Percentiles rank a stretch among this genome's conserved stretches.
phyloP scores from a whole-genome alignment of 1,140 invertebrate genomes.

The Drosophila bipectinata region DNA sequence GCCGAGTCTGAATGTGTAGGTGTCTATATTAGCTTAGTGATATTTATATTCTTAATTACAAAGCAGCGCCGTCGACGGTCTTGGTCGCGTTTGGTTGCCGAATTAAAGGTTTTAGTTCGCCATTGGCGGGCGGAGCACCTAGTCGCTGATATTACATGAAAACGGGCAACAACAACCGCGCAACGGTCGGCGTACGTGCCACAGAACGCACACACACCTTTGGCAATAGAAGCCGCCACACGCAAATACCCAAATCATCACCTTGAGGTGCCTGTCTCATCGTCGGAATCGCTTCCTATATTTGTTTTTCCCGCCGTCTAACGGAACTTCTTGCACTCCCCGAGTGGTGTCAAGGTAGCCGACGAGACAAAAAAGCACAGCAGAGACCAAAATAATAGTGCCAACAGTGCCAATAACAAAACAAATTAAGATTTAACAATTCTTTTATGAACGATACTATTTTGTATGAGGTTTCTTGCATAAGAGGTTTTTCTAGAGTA shows the following conservation, averaged over 20 bases:
- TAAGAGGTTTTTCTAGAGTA: no score
- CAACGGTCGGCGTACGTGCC: constrained; percentile 39
- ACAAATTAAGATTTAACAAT: no score
- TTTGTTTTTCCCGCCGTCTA: constrained; percentile 21
- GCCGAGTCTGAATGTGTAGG: constrained; percentile 22
- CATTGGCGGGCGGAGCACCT: constrained; percentile 31
- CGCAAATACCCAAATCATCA: constrained; percentile 17
- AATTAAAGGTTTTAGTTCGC: constrained; percentile 49
- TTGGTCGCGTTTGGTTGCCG: constrained; percentile 4
- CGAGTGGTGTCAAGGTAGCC: constrained; percentile 50
- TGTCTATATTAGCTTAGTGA: constrained; percentile 59
- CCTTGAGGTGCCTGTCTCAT: constrained; percentile 47
- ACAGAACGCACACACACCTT: constrained; percentile 18
- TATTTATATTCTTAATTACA: constrained; percentile 64
- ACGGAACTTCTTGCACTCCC: constrained; percentile 45
- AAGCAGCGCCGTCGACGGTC: constrained; percentile 26
- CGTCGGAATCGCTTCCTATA: constrained; percentile 39
- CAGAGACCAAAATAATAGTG: constrained; percentile 14
- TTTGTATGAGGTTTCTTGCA: no score
- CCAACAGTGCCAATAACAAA: neutral
- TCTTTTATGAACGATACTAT: no score
- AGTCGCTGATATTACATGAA: constrained; percentile 30
- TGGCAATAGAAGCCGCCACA: constrained; percentile 1
- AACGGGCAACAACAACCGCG: neutral
- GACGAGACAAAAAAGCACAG: neutral